Evolutionary conservation across 2,797 vertebrate species (phyloP).

Genomic region (Naso thynnoides): DNA sequence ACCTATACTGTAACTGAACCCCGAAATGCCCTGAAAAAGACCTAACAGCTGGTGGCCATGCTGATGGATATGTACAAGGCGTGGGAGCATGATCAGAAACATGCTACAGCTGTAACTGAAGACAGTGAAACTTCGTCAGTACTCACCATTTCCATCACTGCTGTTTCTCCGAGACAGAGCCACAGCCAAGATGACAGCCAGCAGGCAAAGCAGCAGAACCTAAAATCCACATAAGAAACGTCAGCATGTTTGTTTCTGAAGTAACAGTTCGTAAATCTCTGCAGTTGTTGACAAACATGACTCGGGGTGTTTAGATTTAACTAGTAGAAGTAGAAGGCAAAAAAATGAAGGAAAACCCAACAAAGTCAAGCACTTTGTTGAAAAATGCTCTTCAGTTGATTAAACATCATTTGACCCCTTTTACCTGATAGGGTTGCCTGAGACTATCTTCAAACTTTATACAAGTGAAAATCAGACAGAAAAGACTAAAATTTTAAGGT

Average conservation of each 20-base stretch:
- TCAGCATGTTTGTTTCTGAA: not conserved
- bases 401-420: not conserved
- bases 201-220: conserved; percentile 89
- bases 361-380: not conserved
- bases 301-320: not conserved
- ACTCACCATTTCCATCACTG: conserved; percentile 85
- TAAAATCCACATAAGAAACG: conserved; percentile 64
- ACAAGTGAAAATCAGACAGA: too few relatives aligned
- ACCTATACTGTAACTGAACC: not conserved
- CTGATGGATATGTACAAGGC: not conserved
- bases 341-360: not conserved
- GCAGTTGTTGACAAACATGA: not conserved
- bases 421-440: not conserved
- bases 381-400: too few relatives aligned
- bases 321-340: not conserved
- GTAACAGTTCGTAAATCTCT: not conserved
- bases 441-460: not conserved
- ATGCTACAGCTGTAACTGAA: not conserved
- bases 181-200: conserved; percentile 89
- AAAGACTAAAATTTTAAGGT: too few relatives aligned
- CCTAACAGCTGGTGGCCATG: not conserved
- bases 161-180: conserved; percentile 86
- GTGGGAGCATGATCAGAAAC: not conserved
- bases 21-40: not conserved
- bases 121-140: not conserved